phyloP scores from a whole-genome alignment of 2,113 vertebrate genomes.

The Aegithalos caudatus region DNA sequence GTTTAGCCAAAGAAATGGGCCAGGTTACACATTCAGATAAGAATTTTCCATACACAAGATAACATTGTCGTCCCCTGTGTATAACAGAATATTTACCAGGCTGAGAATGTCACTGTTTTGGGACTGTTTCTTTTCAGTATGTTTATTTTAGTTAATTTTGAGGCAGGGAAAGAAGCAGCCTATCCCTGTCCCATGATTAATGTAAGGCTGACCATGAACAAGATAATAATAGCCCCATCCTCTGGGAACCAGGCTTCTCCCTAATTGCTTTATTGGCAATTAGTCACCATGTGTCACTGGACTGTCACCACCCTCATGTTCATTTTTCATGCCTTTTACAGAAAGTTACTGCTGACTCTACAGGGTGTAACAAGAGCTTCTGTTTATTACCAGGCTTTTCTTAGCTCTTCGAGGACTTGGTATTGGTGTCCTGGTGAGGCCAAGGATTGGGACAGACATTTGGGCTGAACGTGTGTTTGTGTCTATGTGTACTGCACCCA shows the following conservation, averaged over 20 bases:
- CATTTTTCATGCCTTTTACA: conserved; percentile 40
- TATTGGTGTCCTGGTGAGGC: neutral
- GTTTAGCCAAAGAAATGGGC: neutral
- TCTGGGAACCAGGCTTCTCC: conserved; percentile 39
- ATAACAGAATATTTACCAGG: conserved; percentile 31
- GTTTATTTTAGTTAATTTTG: conserved; percentile 39
- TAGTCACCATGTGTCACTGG: conserved; percentile 27
- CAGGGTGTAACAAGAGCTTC: neutral
- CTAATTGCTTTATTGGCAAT: conserved; percentile 35
- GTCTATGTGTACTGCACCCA: neutral
- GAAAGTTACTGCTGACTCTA: conserved; percentile 18
- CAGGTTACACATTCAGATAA: neutral
- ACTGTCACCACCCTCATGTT: neutral
- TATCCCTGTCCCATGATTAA: neutral
- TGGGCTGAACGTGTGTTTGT: neutral
- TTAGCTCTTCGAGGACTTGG: neutral
- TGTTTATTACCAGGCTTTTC: conserved; percentile 1
- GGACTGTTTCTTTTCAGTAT: conserved; percentile 44
- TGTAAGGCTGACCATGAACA: conserved; percentile 16
- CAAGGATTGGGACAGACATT: neutral
- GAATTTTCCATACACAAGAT: neutral
- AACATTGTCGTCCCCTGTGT: neutral
- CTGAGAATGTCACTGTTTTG: conserved; percentile 27
- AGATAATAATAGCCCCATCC: conserved; percentile 24
- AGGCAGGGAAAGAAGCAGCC: neutral